Evolutionary conservation across 2,888 invertebrate genomes (phyloP), one percentile per base, ranked within the genome.

Genomic region (Tortrix viridana): DNA sequence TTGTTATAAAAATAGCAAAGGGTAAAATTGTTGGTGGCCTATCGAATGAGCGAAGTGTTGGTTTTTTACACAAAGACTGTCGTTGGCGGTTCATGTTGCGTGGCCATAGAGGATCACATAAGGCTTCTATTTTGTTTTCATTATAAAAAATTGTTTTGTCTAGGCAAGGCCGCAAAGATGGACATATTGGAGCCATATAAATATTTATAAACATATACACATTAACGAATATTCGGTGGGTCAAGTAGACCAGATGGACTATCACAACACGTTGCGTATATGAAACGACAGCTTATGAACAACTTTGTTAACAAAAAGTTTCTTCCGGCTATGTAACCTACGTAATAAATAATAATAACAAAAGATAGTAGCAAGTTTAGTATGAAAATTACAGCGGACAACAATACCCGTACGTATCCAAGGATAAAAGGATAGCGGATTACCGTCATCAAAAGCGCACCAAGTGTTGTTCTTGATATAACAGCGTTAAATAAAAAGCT

Each of bases 401-500:
- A 63, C 62, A 63, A 63, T 63, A 54, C 43, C 63, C 60, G 54
- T 55, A 64, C 44, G 64, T 59, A 64, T 26, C 47, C 60, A 60
- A 71, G 79, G 79, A 86, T 82, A 80, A 85, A 85, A 85, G 81
- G 79, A 78, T 80, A 78, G 80, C 71, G 79, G 81, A 86, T 83
- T 82, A 83, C 77, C 71, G 76, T 78, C 81, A 84, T 87, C 85
- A 87, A 84, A 82, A 85, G 83, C 82, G 79, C 80, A 82, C 80
- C 75, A 81, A 86, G 84, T 87, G 89, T 82, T 88, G 81, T 86
- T 86, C 86, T 84, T 85, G 82, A 86, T 88, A 87, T 85, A 85
- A 86, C 82, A 85, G 84, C 81, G 82, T 88, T 88, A 88, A 88
- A 90, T 89, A 89, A 88, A 89, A 89, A 87, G 84, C 86, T 85